Conservation (phyloP, 2,888 invertebrate genomes). For the Xestia xanthographa region DNA sequence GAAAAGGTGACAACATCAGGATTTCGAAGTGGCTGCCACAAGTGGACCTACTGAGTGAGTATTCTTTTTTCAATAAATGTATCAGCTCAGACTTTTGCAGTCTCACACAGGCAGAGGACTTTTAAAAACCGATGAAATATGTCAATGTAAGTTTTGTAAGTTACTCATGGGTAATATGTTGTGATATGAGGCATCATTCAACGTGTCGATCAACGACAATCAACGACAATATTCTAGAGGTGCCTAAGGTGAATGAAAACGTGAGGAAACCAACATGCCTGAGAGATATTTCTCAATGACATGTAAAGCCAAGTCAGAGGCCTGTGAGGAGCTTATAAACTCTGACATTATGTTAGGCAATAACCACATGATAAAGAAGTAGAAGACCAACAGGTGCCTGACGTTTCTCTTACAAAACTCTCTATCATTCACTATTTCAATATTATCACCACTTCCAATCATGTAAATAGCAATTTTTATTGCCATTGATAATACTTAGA, state of each 20-base stretch:
- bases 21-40: slow-evolving; percentile 73
- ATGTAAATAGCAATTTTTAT: not conserved
- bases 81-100: not conserved
- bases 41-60: slow-evolving; percentile 73
- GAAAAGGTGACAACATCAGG: slow-evolving; percentile 64
- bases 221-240: not conserved
- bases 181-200: not conserved
- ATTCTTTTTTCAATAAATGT: not conserved
- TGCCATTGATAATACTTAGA: not conserved
- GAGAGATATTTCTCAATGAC: too few species aligned
- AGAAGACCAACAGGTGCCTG: too few species aligned
- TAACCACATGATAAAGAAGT: too few species aligned
- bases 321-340: too few species aligned
- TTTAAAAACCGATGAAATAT: not conserved
- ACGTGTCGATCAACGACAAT: too few species aligned
- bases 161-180: not conserved
- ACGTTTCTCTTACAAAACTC: not conserved
- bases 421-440: too few species aligned
- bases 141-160: not conserved
- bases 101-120: not conserved
- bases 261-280: too few species aligned
- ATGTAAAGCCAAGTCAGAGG: too few species aligned
- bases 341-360: too few species aligned
- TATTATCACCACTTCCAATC: not conserved
- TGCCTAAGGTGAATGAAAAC: too few species aligned